These are phyloP conservation scores for Cynopterus sphinx DNA, from an alignment of 2,797 vertebrate genomes.

Conservation along the genomic window DNA sequence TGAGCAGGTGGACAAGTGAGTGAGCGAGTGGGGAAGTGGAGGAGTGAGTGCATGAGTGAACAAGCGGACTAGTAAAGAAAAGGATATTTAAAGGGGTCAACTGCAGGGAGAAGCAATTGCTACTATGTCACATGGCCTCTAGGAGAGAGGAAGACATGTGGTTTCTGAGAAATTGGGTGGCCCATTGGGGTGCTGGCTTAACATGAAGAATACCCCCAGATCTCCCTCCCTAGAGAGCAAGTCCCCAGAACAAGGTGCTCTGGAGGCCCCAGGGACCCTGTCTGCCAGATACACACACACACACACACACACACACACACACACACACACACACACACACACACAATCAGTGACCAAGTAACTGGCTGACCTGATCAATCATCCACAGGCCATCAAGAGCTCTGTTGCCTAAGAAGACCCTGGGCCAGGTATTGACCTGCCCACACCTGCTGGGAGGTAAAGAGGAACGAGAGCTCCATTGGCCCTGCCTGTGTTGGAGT, in stretches of 20 bases:
- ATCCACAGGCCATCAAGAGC: neutral
- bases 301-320: neutral
- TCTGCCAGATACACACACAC: neutral
- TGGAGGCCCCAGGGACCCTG: neutral
- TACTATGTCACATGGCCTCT: neutral
- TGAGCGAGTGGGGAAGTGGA: too few relatives aligned
- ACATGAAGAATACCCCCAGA: neutral
- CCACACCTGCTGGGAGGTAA: neutral
- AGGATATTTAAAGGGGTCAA: neutral
- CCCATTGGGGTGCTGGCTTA: neutral
- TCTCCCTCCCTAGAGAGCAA: neutral
- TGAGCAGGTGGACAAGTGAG: neutral
- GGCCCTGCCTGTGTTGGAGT: neutral
- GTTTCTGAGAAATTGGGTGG: neutral
- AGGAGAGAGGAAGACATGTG: neutral
- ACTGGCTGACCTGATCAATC: neutral
- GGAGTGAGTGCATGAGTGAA: too few relatives aligned
- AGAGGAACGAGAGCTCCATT: neutral
- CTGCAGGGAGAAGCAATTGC: neutral
- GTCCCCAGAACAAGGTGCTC: neutral
- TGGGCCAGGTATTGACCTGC: neutral
- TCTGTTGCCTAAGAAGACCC: constrained; percentile 59
- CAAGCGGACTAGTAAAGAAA: fast-evolving
- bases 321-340: neutral
- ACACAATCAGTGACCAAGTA: neutral